Conservation (phyloP, 2,888 invertebrate species). For the Cephalotes varians region DNA sequence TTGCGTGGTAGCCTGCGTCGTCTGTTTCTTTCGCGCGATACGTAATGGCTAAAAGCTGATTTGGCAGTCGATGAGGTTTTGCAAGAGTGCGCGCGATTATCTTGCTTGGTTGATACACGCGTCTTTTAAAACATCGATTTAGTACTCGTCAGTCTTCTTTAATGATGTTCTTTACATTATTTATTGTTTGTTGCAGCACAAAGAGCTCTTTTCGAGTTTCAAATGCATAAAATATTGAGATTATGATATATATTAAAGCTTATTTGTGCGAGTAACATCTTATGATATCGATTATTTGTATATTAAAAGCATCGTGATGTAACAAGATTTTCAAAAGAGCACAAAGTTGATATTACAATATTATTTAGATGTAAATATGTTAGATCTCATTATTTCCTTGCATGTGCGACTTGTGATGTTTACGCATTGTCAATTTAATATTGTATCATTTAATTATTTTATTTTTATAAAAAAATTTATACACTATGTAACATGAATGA, state of each 20-base stretch:
- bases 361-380: neutral
- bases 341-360: neutral
- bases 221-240: neutral
- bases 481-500: neutral
- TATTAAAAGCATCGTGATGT: neutral
- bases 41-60: conserved; percentile 25
- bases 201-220: neutral
- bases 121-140: neutral
- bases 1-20: conserved; percentile 47
- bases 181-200: neutral
- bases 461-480: neutral
- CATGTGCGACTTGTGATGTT: neutral
- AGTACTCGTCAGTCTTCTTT: neutral
- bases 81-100: conserved; percentile 13
- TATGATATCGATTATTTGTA: neutral
- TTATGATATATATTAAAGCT: neutral
- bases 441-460: neutral
- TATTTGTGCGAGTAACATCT: neutral
- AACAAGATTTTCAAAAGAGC: neutral
- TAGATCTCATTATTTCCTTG: neutral
- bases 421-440: neutral
- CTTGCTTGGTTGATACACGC: neutral
- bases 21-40: conserved; percentile 36
- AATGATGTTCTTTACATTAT: neutral
- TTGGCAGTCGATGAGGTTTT: conserved; percentile 23